These are phyloP conservation scores for Myotis planiceps DNA, from an alignment of 2,797 vertebrate species.

Conservation along the genomic window DNA sequence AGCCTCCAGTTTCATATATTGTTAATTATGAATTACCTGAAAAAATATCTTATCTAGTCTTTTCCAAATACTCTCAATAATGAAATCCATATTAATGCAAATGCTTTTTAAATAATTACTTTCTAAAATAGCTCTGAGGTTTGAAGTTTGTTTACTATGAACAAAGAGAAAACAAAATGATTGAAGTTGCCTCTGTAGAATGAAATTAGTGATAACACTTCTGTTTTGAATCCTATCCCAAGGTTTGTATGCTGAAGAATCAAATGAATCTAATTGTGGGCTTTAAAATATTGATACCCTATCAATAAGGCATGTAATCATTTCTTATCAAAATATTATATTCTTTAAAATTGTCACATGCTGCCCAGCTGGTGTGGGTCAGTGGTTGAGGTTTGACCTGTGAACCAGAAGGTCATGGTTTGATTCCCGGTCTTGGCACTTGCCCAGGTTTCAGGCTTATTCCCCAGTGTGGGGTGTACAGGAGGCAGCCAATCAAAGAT, in stretches of 20 bases:
- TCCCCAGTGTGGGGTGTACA: too few relatives aligned
- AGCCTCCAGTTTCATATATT: constrained; percentile 64
- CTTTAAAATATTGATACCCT: not conserved
- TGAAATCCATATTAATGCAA: constrained; percentile 71
- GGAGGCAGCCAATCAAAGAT: too few relatives aligned
- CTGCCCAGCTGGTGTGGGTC: not conserved
- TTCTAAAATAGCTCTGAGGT: constrained; percentile 67
- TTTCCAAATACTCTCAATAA: constrained; percentile 53
- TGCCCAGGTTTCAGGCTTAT: too few relatives aligned
- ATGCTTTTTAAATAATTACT: constrained; percentile 78
- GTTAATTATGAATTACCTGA: constrained; percentile 77
- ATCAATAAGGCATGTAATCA: not conserved
- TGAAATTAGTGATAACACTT: not conserved
- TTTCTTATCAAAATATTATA: not conserved
- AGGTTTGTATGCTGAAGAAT: not conserved
- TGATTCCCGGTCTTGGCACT: too few relatives aligned
- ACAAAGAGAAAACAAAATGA: not conserved
- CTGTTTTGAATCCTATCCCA: not conserved
- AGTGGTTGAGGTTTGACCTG: too few relatives aligned
- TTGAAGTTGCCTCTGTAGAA: not conserved
- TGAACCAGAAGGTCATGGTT: too few relatives aligned
- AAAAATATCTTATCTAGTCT: constrained; percentile 64
- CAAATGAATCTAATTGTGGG: not conserved
- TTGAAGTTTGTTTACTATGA: constrained; percentile 65
- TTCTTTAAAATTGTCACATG: not conserved